A percentile compares a stretch with the other conserved stretches of the same genome.
phyloP scores from a whole-genome alignment of 2,113 vertebrate genomes.

The Alligator sinensis region DNA sequence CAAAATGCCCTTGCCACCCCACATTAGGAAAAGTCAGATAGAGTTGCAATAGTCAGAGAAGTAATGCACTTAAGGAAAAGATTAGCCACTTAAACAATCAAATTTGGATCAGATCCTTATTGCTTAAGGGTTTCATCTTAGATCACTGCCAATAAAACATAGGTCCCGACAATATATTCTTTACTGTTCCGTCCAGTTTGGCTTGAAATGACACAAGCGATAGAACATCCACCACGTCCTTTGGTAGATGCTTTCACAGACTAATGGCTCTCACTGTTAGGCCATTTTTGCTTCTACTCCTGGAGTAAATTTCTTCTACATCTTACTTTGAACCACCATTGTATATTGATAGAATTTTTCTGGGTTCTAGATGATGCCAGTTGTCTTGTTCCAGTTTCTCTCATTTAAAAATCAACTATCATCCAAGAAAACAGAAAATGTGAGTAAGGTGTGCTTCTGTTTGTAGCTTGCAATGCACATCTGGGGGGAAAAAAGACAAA shows the following conservation, averaged over 20 bases:
- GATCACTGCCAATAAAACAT: not conserved
- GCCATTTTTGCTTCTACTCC: not conserved
- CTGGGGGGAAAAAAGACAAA: not conserved
- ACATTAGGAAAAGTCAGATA: not conserved
- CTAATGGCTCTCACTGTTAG: fast-evolving
- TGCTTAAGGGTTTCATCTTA: constrained; percentile 1
- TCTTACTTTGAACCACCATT: not conserved
- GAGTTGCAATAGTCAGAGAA: constrained; percentile 13
- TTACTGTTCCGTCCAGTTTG: not conserved
- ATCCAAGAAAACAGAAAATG: fast-evolving
- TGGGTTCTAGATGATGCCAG: not conserved
- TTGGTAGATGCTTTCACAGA: not conserved
- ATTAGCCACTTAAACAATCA: constrained; percentile 52
- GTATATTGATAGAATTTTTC: not conserved
- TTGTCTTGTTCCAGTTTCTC: not conserved
- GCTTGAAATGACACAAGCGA: not conserved
- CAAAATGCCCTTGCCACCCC: not conserved
- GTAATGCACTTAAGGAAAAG: not conserved
- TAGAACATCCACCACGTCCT: not conserved
- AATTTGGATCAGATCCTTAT: constrained; percentile 42
- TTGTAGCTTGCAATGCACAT: fast-evolving
- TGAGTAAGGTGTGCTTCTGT: not conserved
- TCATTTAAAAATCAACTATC: too few species aligned
- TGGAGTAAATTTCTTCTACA: not conserved
- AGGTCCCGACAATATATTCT: constrained; percentile 10